Percentiles rank a stretch among this genome's conserved stretches.
phyloP scores from a whole-genome alignment of 2,888 invertebrate species.

The Andricus quercusramuli region DNA sequence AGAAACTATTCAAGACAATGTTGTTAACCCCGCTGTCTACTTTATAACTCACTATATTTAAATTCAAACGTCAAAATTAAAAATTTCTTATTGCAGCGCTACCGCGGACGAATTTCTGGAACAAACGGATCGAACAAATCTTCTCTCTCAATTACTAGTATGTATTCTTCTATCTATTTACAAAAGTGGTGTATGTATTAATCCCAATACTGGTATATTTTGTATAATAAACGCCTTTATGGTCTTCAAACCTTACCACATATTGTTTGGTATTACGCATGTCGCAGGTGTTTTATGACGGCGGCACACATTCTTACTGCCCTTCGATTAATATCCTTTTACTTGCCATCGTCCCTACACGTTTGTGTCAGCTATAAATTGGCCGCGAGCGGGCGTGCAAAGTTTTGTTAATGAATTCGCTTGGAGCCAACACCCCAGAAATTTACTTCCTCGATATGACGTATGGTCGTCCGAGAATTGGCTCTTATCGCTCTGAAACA shows the following conservation, averaged over 20 bases:
- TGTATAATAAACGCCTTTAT: background rate
- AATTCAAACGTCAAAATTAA: too few species aligned
- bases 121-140: too few species aligned
- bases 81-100: too few species aligned
- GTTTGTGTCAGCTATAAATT: constrained; percentile 48
- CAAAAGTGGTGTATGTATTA: too few species aligned
- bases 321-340: constrained; percentile 49
- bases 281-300: constrained; percentile 48
- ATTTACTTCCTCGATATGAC: constrained; percentile 42
- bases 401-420: constrained; percentile 48
- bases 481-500: constrained; percentile 58
- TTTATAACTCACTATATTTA: too few species aligned
- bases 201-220: background rate
- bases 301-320: constrained; percentile 46
- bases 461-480: constrained; percentile 44
- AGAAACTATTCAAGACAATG: too few species aligned
- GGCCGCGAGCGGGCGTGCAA: constrained; percentile 33
- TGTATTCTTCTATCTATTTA: too few species aligned
- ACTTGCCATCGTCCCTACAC: constrained; percentile 51
- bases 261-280: constrained; percentile 23
- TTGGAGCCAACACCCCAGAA: constrained; percentile 21
- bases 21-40: too few species aligned
- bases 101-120: too few species aligned
- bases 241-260: background rate
- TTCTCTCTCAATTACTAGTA: too few species aligned